A percentile compares a stretch with the other conserved stretches of the same genome.
phyloP scores from a whole-genome alignment of 2,888 invertebrate species.

The Euplagia quadripunctaria region DNA sequence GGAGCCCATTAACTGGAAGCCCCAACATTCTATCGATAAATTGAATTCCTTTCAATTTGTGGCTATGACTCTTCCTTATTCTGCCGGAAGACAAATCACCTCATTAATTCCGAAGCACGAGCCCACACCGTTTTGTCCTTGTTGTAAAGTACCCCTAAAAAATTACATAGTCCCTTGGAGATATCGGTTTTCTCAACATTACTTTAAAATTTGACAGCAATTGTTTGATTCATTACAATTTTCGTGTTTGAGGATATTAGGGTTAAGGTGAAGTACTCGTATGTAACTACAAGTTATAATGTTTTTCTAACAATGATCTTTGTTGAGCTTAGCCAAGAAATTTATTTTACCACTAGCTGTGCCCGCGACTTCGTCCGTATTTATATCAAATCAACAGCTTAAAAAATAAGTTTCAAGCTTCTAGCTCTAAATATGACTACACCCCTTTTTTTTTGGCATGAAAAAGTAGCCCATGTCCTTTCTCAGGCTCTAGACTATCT shows the following conservation, averaged over 20 bases:
- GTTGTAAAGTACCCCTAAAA: conserved; percentile 46
- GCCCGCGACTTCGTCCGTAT: too few relatives aligned
- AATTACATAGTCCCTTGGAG: conserved; percentile 34
- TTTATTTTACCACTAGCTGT: too few relatives aligned
- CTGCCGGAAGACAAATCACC: conserved; percentile 70
- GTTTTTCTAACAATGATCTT: too few relatives aligned
- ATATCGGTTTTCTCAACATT: conserved; percentile 26
- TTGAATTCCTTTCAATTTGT: conserved; percentile 71
- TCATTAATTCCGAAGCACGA: conserved; percentile 77
- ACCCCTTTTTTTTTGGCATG: too few relatives aligned
- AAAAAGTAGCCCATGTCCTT: too few relatives aligned
- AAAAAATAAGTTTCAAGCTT: too few relatives aligned
- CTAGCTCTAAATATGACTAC: too few relatives aligned
- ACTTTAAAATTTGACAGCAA: conserved; percentile 25
- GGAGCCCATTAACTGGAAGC: conserved; percentile 55
- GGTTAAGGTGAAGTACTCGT: not conserved
- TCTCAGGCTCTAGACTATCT: too few relatives aligned
- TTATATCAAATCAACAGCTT: too few relatives aligned
- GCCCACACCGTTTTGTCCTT: conserved; percentile 59
- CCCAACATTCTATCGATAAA: conserved; percentile 56
- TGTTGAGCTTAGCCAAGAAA: too few relatives aligned
- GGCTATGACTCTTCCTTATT: conserved; percentile 59
- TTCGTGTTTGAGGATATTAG: not conserved
- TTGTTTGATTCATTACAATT: conserved; percentile 2
- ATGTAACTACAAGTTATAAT: too few relatives aligned